Conservation (phyloP, 1,140 invertebrate species). For the Potamilus streckersoni region DNA sequence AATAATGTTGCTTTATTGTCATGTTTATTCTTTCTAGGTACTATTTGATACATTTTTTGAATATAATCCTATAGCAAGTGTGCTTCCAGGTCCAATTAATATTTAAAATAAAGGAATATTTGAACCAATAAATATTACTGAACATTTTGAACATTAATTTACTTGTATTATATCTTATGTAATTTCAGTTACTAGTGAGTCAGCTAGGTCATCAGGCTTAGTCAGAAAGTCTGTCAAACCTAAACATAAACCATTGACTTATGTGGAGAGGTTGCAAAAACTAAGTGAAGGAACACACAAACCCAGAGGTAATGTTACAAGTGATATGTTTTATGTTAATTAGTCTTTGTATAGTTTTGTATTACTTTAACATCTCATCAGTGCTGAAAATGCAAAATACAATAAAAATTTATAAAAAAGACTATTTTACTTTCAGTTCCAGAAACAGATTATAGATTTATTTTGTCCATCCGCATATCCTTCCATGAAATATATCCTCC, state of each 20-base stretch:
- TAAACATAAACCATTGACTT: slow-evolving; percentile 57
- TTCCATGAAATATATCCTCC: too few relatives aligned
- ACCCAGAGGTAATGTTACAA: slow-evolving; percentile 22
- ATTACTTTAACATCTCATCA: background rate
- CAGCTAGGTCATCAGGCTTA: slow-evolving; percentile 6
- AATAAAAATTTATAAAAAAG: too few relatives aligned
- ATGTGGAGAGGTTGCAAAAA: slow-evolving; percentile 59
- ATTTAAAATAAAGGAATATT: background rate
- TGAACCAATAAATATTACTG: background rate
- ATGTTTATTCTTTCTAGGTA: too few relatives aligned
- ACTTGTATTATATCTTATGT: background rate
- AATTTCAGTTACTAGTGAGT: slow-evolving; percentile 22
- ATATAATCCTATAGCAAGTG: too few relatives aligned
- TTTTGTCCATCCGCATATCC: too few relatives aligned
- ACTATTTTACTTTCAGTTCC: too few relatives aligned
- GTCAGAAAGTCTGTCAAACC: slow-evolving; percentile 28
- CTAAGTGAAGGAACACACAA: slow-evolving; percentile 43
- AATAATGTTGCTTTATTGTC: too few relatives aligned
- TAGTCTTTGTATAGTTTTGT: background rate
- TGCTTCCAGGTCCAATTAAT: too few relatives aligned
- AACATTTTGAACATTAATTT: background rate
- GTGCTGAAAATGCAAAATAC: too few relatives aligned
- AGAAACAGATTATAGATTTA: too few relatives aligned
- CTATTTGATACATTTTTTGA: too few relatives aligned
- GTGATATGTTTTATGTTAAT: background rate